Conservation (phyloP, 2,888 invertebrate genomes). For the Nezara viridula region DNA sequence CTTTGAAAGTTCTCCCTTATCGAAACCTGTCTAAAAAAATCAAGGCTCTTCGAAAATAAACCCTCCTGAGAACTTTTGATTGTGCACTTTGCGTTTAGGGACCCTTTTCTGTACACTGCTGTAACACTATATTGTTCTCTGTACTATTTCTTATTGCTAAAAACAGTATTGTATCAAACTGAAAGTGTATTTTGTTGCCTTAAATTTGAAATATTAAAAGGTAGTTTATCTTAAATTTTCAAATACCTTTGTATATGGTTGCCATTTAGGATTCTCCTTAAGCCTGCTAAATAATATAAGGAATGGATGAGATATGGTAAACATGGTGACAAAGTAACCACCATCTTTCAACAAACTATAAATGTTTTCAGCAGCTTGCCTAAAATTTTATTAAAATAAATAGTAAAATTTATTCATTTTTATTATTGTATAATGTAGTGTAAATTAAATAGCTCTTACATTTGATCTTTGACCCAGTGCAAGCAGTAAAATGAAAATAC, state of each 20-base stretch:
- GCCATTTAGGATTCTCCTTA: constrained; percentile 74
- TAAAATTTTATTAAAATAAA: constrained; percentile 68
- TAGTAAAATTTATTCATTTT: constrained; percentile 1
- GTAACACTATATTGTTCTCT: no score
- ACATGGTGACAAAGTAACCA: constrained; percentile 79
- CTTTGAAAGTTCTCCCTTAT: no score
- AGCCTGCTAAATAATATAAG: constrained; percentile 79
- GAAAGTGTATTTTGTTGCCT: no score
- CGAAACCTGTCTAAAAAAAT: no score
- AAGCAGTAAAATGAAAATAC: constrained; percentile 84
- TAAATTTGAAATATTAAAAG: no score
- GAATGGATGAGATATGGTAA: constrained; percentile 78
- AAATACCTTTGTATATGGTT: constrained; percentile 75
- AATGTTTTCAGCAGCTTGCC: constrained; percentile 77
- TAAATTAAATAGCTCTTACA: constrained; percentile 69
- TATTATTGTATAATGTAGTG: background rate
- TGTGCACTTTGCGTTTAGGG: no score
- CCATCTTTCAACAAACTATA: constrained; percentile 76
- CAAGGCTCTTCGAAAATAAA: no score
- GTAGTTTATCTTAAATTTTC: no score
- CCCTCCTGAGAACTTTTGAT: no score
- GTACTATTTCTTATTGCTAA: no score
- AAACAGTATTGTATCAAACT: no score
- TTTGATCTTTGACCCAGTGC: constrained; percentile 83
- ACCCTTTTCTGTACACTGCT: no score